Conservation (phyloP, 1,140 invertebrate genomes). For the Palaemon carinicauda region DNA sequence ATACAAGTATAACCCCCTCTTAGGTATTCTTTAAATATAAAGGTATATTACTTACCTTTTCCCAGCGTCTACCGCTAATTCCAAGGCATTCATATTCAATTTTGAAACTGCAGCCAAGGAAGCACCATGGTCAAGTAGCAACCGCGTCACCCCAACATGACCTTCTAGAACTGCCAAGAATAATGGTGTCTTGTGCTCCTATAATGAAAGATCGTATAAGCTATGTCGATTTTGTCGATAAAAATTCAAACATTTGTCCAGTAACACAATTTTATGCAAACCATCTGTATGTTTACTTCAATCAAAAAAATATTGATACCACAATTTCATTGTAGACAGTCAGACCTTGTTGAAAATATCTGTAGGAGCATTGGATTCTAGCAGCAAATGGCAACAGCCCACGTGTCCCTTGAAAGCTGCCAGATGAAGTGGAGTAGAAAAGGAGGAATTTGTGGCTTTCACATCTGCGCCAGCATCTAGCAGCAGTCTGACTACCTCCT, state of each 20-base stretch:
- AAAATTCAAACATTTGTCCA: too few relatives aligned
- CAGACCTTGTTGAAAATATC: constrained; percentile 31
- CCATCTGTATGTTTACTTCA: too few relatives aligned
- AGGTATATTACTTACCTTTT: not conserved
- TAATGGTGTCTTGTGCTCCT: constrained; percentile 76
- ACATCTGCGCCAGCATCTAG: constrained; percentile 66
- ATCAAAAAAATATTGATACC: too few relatives aligned
- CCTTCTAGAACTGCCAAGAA: constrained; percentile 93
- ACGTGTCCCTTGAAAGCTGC: constrained; percentile 65
- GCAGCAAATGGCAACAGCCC: not conserved
- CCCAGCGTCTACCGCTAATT: constrained; percentile 65
- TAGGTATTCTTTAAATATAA: too few relatives aligned
- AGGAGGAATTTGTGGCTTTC: constrained; percentile 65
- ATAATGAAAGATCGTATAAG: constrained; percentile 60
- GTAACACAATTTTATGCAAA: too few relatives aligned
- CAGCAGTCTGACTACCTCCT: constrained; percentile 63
- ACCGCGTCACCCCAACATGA: constrained; percentile 77
- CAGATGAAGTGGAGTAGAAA: constrained; percentile 68
- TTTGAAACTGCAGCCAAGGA: constrained; percentile 62
- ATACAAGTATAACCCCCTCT: constrained; percentile 39
- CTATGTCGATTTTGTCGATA: not conserved
- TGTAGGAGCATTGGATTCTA: not conserved
- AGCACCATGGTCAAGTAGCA: constrained; percentile 82
- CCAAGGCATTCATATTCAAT: constrained; percentile 65
- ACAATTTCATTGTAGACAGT: not conserved